phyloP scores from a whole-genome alignment of 2,113 vertebrate genomes.

The Fukomys damarensis region DNA sequence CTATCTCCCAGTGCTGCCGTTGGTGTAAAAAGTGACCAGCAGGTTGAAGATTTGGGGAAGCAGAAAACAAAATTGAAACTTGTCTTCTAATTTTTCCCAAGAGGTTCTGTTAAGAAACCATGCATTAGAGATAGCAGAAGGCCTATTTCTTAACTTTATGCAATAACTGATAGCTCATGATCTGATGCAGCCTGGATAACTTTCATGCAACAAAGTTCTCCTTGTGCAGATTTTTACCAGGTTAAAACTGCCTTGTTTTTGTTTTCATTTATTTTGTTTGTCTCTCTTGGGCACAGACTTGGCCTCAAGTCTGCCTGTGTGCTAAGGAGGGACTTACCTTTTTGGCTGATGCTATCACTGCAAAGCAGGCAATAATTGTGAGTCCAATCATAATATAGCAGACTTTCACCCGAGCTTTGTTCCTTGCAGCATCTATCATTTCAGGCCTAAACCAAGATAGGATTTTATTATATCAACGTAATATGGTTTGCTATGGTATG shows the following conservation, averaged over 20 bases:
- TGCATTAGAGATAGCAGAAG: not conserved
- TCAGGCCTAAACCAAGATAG: slow-evolving; percentile 83
- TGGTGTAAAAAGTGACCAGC: not conserved
- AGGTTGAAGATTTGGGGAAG: not conserved
- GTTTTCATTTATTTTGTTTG: slow-evolving; percentile 44
- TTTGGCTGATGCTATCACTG: slow-evolving; percentile 87
- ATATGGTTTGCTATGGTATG: not conserved
- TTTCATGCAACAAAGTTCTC: not conserved
- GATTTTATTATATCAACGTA: slow-evolving; percentile 36
- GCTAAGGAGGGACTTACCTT: slow-evolving; percentile 78
- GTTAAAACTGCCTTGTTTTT: not conserved
- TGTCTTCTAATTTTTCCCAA: not conserved
- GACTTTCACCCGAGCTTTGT: slow-evolving; percentile 88
- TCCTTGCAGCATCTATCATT: slow-evolving; percentile 87
- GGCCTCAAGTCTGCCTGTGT: not conserved
- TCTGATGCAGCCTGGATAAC: not conserved
- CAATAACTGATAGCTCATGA: not conserved
- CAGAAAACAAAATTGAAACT: not conserved
- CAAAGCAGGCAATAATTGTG: slow-evolving; percentile 87
- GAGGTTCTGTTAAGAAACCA: not conserved
- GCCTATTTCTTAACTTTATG: too few species aligned
- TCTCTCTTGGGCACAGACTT: not conserved
- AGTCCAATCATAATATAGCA: slow-evolving; percentile 90
- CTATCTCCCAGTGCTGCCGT: not conserved
- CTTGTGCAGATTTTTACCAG: slow-evolving; percentile 7